A percentile compares a stretch with the other conserved stretches of the same genome.
These are phyloP conservation scores for Drosophila kanapiae DNA, from an alignment of 1,140 invertebrate genomes.

Conservation along the genomic window DNA sequence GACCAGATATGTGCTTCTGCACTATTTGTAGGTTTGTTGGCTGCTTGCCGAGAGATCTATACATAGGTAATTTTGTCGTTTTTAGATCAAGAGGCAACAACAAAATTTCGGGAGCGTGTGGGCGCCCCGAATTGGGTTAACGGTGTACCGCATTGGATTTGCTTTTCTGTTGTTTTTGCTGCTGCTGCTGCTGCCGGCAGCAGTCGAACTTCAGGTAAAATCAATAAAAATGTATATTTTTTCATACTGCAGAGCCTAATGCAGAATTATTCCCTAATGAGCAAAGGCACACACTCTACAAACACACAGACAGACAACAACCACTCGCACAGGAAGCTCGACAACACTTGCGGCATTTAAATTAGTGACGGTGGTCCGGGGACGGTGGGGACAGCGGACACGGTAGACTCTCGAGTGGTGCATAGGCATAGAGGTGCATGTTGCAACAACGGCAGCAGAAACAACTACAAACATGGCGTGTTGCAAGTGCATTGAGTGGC, in stretches of 20 bases:
- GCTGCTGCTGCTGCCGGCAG: neutral
- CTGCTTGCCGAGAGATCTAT: slow-evolving; percentile 14
- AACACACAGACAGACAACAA: slow-evolving; percentile 10
- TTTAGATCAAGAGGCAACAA: slow-evolving; percentile 46
- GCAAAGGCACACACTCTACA: slow-evolving; percentile 35
- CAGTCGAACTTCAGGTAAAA: slow-evolving; percentile 69
- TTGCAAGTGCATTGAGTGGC: slow-evolving; percentile 69
- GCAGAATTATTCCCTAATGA: slow-evolving; percentile 76
- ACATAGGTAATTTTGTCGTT: slow-evolving; percentile 61
- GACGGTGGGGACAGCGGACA: neutral
- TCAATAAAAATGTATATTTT: slow-evolving; percentile 58
- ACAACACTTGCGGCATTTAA: slow-evolving; percentile 79
- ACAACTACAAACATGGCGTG: slow-evolving; percentile 51
- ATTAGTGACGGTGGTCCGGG: slow-evolving; percentile 54
- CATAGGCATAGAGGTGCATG: slow-evolving; percentile 63
- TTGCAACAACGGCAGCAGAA: slow-evolving; percentile 57
- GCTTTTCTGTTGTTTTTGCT: slow-evolving; percentile 15
- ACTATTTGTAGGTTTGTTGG: slow-evolving; percentile 12
- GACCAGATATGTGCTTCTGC: slow-evolving; percentile 26
- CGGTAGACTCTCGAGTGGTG: slow-evolving; percentile 59
- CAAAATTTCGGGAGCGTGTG: slow-evolving; percentile 62
- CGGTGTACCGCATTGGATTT: slow-evolving; percentile 31
- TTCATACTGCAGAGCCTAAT: slow-evolving; percentile 40
- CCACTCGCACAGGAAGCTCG: slow-evolving; percentile 64
- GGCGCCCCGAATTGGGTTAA: slow-evolving; percentile 75